A percentile compares a stretch with the other conserved stretches of the same genome.
phyloP scores from a whole-genome alignment of 1,140 invertebrate species.

The Macrobrachium rosenbergii region DNA sequence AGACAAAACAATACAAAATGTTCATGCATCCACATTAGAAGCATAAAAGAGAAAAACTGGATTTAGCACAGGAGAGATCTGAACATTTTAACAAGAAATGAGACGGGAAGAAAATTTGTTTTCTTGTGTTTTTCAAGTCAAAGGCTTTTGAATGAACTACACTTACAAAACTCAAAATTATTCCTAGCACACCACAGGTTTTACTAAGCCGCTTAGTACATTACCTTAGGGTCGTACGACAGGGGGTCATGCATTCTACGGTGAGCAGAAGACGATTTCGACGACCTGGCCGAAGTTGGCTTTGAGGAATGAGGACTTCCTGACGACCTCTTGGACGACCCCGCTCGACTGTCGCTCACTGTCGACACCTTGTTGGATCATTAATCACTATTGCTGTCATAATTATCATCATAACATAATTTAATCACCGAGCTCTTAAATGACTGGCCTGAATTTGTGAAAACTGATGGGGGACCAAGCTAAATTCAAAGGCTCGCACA shows the following conservation, averaged over 20 bases:
- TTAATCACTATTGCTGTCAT: not conserved
- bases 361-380: constrained; percentile 21
- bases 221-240: constrained; percentile 59
- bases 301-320: constrained; percentile 54
- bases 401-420: not conserved
- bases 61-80: not conserved
- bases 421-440: not conserved
- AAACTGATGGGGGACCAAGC: too few relatives aligned
- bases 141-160: too few relatives aligned
- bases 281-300: constrained; percentile 51
- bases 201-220: too few relatives aligned
- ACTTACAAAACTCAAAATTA: not conserved
- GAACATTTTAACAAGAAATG: not conserved
- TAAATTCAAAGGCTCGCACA: too few relatives aligned
- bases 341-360: constrained; percentile 42
- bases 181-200: not conserved
- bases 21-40: too few relatives aligned
- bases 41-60: not conserved
- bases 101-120: too few relatives aligned
- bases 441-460: too few relatives aligned
- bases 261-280: constrained; percentile 41
- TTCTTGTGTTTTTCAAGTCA: too few relatives aligned
- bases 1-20: too few relatives aligned
- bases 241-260: constrained; percentile 47
- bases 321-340: not conserved